phyloP scores from a whole-genome alignment of 2,113 vertebrate species.

The Mystacornis crossleyi region DNA sequence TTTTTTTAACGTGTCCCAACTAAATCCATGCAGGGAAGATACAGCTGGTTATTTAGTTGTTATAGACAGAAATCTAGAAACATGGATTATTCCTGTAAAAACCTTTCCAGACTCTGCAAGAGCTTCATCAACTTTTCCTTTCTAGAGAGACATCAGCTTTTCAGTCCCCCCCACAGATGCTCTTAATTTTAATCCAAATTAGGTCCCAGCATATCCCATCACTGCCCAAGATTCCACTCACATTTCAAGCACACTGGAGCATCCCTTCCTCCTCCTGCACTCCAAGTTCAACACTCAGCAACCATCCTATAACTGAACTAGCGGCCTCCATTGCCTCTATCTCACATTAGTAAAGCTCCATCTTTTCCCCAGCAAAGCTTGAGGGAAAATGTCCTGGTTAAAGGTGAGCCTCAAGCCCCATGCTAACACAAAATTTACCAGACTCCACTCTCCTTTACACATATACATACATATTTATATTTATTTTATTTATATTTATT shows the following conservation, averaged over 20 bases:
- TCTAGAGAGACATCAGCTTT: not conserved
- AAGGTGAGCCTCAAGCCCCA: not conserved
- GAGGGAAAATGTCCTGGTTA: not conserved
- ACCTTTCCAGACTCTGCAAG: not conserved
- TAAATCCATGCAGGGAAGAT: not conserved
- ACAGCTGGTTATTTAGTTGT: not conserved
- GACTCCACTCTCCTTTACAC: not conserved
- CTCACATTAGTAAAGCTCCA: not conserved
- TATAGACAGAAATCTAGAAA: not conserved
- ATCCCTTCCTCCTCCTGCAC: not conserved
- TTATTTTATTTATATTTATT: not conserved
- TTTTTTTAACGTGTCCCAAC: not conserved
- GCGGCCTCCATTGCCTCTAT: not conserved
- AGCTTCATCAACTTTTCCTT: not conserved
- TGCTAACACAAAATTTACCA: not conserved
- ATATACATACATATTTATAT: not conserved
- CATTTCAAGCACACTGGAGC: not conserved
- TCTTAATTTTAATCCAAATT: not conserved
- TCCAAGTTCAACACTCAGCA: not conserved
- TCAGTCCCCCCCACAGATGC: not conserved
- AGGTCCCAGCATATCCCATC: not conserved
- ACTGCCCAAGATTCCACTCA: not conserved
- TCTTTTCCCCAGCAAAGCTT: not conserved
- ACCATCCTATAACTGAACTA: not conserved
- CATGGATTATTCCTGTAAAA: not conserved